Base-by-base conservation (phyloP, 2,888 invertebrate species). In the Drosophila robusta region DNA sequence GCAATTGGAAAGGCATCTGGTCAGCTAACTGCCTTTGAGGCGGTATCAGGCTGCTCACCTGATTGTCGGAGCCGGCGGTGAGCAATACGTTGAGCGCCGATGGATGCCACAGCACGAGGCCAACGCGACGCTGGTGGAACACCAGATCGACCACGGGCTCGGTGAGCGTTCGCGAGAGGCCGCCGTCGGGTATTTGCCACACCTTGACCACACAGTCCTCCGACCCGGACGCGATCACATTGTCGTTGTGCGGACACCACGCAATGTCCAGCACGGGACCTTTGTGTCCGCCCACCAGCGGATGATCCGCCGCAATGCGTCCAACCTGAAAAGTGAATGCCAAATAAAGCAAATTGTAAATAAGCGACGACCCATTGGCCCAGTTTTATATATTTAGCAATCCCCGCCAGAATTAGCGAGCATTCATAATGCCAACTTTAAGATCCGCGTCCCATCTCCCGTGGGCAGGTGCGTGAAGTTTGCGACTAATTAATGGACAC, bases 161-260 rank as follows among this genome's bases (percentile, higher is more conserved):
- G 2, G 98, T 97, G 66, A 98, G 94, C 38, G 98, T 98, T 86
- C 97, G 95, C 26, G 96, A 95, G 52, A 98, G 94, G 8, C 98
- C 98, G 12, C 96, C 95, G 90, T 98, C 98, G 0, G 98, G 98
- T 90, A 98, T 97, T 93, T 98, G 97, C 98, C 98, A 98, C 61
- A 98, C 95, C 94, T 98, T 98, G 51, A 98, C 98, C 9, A 98
- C 97, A 91, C 98, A 97, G 93, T 99, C 99, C 92, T 99, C 99
- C 0, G 98, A 98, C 56, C 98, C 98, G 56, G 98, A 98, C 50
- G 99, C 99, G 89, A 99, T 98, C 73, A 99, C 97, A 92, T 98
- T 98, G 93, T 99, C 99, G 91, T 99, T 98, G 93, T 99, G 99
- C 0, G 99, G 99, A 92, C 98, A 98, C 98, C 98, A 99, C 49